These are phyloP conservation scores for Dromius quadrimaculatus DNA, from an alignment of 2,888 invertebrate genomes.

Conservation along the genomic window DNA sequence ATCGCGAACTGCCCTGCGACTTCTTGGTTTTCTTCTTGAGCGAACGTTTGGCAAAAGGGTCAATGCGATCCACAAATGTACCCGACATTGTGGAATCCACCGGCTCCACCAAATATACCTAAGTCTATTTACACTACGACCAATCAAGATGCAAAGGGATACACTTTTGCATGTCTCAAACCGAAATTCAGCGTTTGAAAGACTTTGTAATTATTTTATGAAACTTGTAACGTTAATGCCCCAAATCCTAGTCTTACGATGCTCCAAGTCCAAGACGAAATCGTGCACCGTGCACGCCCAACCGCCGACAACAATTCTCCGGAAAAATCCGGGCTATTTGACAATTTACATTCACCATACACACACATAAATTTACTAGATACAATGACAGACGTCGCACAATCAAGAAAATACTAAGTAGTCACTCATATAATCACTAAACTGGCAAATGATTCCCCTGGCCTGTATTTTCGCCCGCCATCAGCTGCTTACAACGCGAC, in stretches of 20 bases:
- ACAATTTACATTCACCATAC: conserved; percentile 44
- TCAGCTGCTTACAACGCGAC: conserved; percentile 67
- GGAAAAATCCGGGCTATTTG: conserved; percentile 52
- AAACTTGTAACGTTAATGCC: too few relatives aligned
- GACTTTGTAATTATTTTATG: background rate
- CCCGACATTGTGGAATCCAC: conserved; percentile 74
- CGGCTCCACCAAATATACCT: conserved; percentile 54
- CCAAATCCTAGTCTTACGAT: conserved; percentile 21
- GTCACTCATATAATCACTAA: conserved; percentile 61
- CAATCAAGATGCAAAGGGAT: background rate
- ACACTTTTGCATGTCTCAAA: conserved; percentile 38
- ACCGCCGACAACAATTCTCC: conserved; percentile 56
- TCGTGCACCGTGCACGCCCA: conserved; percentile 67
- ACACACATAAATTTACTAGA: conserved; percentile 52
- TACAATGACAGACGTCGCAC: conserved; percentile 44
- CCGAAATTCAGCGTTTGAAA: background rate
- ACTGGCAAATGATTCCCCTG: conserved; percentile 63
- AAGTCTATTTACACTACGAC: conserved; percentile 42
- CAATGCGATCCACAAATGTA: conserved; percentile 98
- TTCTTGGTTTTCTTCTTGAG: conserved; percentile 98
- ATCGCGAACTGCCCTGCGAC: conserved; percentile 98
- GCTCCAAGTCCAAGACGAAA: too few relatives aligned
- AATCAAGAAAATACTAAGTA: conserved; percentile 50
- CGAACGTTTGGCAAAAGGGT: conserved; percentile 98
- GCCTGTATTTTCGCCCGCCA: conserved; percentile 67